These are phyloP conservation scores for Corydoras maculifer DNA, from an alignment of 2,113 vertebrate genomes.

Conservation along the genomic window DNA sequence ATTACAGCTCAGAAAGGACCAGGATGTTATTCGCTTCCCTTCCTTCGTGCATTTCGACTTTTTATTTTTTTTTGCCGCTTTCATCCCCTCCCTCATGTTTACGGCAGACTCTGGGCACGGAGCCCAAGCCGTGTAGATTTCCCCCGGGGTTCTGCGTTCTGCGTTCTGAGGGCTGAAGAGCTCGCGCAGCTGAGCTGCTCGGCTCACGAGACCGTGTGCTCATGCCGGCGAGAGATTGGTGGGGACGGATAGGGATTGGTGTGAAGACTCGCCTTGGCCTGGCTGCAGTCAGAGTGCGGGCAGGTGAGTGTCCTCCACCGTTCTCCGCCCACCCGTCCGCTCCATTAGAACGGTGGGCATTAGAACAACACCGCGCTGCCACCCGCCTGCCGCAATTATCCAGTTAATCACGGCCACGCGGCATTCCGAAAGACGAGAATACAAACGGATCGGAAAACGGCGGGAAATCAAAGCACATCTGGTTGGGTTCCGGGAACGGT, in stretches of 20 bases:
- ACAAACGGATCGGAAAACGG: too few species aligned
- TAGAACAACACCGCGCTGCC: slow-evolving; percentile 12
- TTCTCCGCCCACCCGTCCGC: slow-evolving; percentile 5
- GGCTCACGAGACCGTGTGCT: slow-evolving; percentile 39
- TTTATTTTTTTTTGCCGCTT: slow-evolving; percentile 32
- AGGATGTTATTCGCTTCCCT: slow-evolving; percentile 38
- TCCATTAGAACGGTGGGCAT: slow-evolving; percentile 18
- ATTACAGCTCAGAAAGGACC: slow-evolving; percentile 38
- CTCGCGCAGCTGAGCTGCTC: slow-evolving; percentile 28
- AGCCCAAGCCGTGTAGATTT: slow-evolving; percentile 56
- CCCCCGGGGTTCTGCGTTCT: slow-evolving; percentile 8
- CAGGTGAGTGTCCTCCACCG: slow-evolving; percentile 27
- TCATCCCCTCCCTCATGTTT: too few species aligned
- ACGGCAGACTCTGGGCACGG: slow-evolving; percentile 44
- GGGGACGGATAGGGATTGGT: neutral
- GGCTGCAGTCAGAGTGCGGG: slow-evolving; percentile 17
- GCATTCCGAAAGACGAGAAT: too few species aligned
- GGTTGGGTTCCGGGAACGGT: too few species aligned
- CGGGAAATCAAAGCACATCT: too few species aligned
- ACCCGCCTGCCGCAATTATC: slow-evolving; percentile 27
- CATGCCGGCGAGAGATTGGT: slow-evolving; percentile 29
- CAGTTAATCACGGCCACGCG: neutral
- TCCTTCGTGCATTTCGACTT: slow-evolving; percentile 39
- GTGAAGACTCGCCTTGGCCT: slow-evolving; percentile 8
- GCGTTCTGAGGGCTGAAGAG: slow-evolving; percentile 10